Evolutionary conservation across 2,113 vertebrate species (phyloP).

Genomic region (Tachysurus fulvidraco): DNA sequence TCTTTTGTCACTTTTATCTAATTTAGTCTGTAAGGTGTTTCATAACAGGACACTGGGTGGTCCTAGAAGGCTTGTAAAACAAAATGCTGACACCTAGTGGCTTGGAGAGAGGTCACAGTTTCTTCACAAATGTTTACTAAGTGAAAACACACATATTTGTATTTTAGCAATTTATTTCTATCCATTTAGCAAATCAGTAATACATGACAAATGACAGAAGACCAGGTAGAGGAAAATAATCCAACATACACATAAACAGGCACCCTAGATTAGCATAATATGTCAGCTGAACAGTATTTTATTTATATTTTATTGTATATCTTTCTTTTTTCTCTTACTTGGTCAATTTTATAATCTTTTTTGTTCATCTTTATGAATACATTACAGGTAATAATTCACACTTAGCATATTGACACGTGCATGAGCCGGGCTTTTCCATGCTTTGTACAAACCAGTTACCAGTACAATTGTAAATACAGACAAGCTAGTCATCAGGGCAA

Average conservation of each 20-base stretch:
- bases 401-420: too few relatives aligned
- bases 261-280: neutral
- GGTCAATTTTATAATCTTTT: neutral
- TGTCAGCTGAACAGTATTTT: too few relatives aligned
- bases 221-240: too few relatives aligned
- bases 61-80: neutral
- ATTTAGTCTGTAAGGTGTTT: neutral
- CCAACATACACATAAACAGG: neutral
- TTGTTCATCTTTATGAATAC: neutral
- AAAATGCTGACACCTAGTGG: slow-evolving; percentile 47
- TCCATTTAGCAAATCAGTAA: neutral
- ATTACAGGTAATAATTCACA: neutral
- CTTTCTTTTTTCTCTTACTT: neutral
- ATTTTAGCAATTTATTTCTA: neutral
- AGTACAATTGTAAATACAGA: too few relatives aligned
- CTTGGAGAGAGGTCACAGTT: neutral
- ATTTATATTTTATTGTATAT: too few relatives aligned
- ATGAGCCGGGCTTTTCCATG: too few relatives aligned
- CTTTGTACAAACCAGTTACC: neutral
- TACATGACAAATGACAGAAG: neutral
- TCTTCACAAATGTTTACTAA: neutral
- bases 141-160: neutral
- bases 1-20: neutral
- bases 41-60: neutral
- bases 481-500: too few relatives aligned